Conservation (phyloP, 2,113 vertebrate species). For the Halcyon malimbica region DNA sequence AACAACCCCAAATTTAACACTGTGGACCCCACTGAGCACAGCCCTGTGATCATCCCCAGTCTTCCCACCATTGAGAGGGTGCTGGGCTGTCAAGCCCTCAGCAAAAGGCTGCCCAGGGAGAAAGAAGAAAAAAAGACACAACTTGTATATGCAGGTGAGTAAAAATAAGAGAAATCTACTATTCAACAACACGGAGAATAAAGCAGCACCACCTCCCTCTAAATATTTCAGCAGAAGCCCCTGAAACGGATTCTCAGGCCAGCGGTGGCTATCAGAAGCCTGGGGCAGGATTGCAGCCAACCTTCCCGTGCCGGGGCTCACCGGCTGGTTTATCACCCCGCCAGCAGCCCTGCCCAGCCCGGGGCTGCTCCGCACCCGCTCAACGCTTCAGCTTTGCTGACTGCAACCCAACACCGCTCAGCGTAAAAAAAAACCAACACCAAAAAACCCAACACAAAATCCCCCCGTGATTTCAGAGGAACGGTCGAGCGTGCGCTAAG, state of each 20-base stretch:
- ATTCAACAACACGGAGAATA: background rate
- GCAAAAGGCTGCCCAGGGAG: background rate
- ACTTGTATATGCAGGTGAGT: fast-evolving
- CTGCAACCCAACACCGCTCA: background rate
- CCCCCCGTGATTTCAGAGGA: background rate
- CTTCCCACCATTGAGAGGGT: background rate
- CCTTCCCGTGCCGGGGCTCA: background rate
- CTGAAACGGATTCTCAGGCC: fast-evolving
- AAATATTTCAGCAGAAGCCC: fast-evolving
- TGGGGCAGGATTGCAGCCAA: background rate
- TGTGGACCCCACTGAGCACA: background rate
- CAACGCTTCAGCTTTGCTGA: background rate
- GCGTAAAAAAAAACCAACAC: background rate
- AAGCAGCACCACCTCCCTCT: background rate
- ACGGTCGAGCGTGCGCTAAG: background rate
- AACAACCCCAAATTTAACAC: background rate
- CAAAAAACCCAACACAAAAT: background rate
- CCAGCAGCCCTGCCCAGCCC: background rate
- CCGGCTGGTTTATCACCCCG: background rate
- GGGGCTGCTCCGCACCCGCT: background rate
- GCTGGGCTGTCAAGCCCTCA: background rate
- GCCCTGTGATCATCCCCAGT: background rate
- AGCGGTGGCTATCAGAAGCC: fast-evolving
- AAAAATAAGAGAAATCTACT: background rate
- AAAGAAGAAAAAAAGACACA: background rate